A percentile compares a stretch with the other conserved stretches of the same genome.
These are phyloP conservation scores for Etheostoma perlongum DNA, from an alignment of 2,797 vertebrate genomes.

Conservation along the genomic window DNA sequence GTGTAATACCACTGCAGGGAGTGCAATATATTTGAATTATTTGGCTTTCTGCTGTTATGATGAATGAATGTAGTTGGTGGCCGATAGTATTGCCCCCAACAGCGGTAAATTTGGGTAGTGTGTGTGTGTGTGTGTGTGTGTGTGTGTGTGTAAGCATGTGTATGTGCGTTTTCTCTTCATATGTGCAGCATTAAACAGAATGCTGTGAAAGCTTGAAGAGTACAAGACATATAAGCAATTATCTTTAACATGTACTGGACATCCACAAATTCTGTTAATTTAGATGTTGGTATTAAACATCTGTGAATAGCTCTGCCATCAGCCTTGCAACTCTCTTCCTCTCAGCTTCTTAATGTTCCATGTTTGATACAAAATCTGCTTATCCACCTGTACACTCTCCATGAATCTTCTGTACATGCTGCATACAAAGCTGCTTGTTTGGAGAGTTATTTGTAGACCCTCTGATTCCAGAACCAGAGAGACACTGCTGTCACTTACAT, in stretches of 20 bases:
- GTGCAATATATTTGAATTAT: slow-evolving; percentile 76
- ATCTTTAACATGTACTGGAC: slow-evolving; percentile 64
- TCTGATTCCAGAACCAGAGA: slow-evolving; percentile 58
- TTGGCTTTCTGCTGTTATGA: slow-evolving; percentile 70
- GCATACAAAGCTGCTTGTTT: slow-evolving; percentile 67
- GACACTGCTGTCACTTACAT: slow-evolving; percentile 63
- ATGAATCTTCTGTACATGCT: slow-evolving; percentile 63
- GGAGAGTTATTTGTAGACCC: slow-evolving; percentile 75
- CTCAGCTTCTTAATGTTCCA: slow-evolving; percentile 22
- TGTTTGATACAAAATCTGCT: slow-evolving; percentile 49
- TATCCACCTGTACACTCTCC: slow-evolving; percentile 31
- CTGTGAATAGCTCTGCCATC: slow-evolving; percentile 53
- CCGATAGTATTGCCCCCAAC: slow-evolving; percentile 51
- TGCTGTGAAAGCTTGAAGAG: slow-evolving; percentile 18
- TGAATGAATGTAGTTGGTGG: slow-evolving; percentile 68
- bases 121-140: slow-evolving; percentile 31
- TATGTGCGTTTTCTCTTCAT: neutral
- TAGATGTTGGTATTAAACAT: slow-evolving; percentile 69
- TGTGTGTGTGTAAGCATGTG: slow-evolving; percentile 6
- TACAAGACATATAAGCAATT: slow-evolving; percentile 48
- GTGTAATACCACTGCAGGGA: slow-evolving; percentile 59
- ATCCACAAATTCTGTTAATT: slow-evolving; percentile 71
- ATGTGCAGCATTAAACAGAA: slow-evolving; percentile 18
- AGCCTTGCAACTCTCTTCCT: slow-evolving; percentile 34
- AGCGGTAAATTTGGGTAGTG: slow-evolving; percentile 39